phyloP scores from a whole-genome alignment of 35 echinoderm and acorn worm genomes.

The Ophiothrix spiculata region DNA sequence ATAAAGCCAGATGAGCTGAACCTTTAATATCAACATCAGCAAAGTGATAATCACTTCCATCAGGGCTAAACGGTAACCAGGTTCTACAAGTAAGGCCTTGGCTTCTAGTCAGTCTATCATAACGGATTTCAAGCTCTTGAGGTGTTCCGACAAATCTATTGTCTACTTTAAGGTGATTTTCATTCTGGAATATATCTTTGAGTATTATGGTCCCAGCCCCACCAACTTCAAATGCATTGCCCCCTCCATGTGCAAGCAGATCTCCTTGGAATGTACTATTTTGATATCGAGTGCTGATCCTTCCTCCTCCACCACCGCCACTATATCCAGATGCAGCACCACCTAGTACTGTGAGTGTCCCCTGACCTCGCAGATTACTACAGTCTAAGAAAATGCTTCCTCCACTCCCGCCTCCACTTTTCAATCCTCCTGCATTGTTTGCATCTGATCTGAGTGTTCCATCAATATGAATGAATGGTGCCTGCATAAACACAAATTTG shows the following conservation, averaged over 20 bases:
- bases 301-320: slow-evolving; percentile 73
- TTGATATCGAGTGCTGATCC: slow-evolving; percentile 46
- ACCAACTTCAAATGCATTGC: slow-evolving; percentile 55
- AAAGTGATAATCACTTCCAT: slow-evolving; percentile 35
- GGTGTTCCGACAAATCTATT: slow-evolving; percentile 38
- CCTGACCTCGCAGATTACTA: slow-evolving; percentile 54
- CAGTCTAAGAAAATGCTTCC: slow-evolving; percentile 42
- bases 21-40: slow-evolving; percentile 45
- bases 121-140: slow-evolving; percentile 9
- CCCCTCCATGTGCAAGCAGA: slow-evolving; percentile 31
- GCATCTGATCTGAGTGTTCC: slow-evolving; percentile 57
- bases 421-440: slow-evolving; percentile 9
- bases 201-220: slow-evolving; percentile 75
- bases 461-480: slow-evolving; percentile 57
- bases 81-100: slow-evolving; percentile 55
- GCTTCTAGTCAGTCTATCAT: slow-evolving; percentile 13
- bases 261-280: slow-evolving; percentile 51
- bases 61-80: slow-evolving; percentile 51
- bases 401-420: slow-evolving; percentile 80
- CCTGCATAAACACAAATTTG: not conserved
- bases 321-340: not conserved
- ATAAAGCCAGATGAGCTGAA: slow-evolving; percentile 59
- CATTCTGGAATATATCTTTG: slow-evolving; percentile 14
- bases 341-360: not conserved
- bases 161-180: slow-evolving; percentile 38